Conservation (phyloP, 2,797 vertebrate species). For the Sebastolobus altivelis region DNA sequence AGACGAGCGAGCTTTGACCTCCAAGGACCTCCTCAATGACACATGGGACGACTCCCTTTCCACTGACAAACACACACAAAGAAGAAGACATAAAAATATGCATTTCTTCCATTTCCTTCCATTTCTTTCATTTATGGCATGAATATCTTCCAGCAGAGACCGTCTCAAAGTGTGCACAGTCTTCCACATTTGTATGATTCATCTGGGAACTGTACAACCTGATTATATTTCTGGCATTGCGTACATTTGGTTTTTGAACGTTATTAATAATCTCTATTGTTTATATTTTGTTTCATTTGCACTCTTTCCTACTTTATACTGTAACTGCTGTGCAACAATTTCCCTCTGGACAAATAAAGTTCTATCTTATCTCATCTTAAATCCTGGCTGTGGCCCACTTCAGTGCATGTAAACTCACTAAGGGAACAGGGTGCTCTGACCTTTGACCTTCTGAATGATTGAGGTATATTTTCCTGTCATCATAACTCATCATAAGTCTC, state of each 20-base stretch:
- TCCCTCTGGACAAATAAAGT: background rate
- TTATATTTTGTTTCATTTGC: background rate
- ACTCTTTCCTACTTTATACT: background rate
- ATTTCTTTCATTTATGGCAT: background rate
- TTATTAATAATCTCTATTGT: background rate
- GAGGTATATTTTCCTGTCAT: conserved; percentile 18
- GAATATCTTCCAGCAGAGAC: background rate
- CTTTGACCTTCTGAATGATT: conserved; percentile 33
- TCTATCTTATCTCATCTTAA: background rate
- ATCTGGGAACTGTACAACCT: background rate
- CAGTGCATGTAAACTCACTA: background rate
- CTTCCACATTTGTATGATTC: background rate
- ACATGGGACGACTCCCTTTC: conserved; percentile 76
- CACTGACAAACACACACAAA: conserved; percentile 67
- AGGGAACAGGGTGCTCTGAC: conserved; percentile 6
- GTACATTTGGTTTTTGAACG: background rate
- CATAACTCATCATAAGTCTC: background rate
- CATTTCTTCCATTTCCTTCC: background rate
- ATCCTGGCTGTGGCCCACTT: background rate
- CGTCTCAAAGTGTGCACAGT: background rate
- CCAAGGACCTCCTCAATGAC: conserved; percentile 76
- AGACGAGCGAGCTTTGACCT: conserved; percentile 66
- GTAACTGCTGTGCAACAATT: background rate
- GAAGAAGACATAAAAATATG: background rate
- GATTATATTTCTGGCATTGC: background rate